phyloP scores from a whole-genome alignment of 2,888 invertebrate genomes.

The Hyppa rectilinea region DNA sequence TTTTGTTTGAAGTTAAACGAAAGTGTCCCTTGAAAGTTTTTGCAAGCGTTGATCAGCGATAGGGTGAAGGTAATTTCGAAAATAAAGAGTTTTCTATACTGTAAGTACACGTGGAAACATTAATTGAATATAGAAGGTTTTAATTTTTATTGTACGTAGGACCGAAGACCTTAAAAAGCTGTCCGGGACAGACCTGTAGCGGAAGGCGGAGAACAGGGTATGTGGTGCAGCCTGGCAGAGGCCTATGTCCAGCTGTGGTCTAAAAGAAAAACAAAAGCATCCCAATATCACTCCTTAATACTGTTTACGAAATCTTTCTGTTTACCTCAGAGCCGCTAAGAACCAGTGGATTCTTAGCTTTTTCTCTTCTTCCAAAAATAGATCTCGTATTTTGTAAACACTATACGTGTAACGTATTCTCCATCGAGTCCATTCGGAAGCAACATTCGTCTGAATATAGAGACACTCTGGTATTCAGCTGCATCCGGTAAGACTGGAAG shows the following conservation, averaged over 20 bases:
- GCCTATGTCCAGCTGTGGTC: too few species aligned
- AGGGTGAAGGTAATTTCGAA: neutral
- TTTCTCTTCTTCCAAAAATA: conserved; percentile 59
- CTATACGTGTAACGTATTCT: conserved; percentile 44
- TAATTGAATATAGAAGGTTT: conserved; percentile 7
- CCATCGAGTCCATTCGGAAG: neutral
- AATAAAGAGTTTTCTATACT: neutral
- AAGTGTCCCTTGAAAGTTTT: conserved; percentile 21
- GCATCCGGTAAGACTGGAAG: too few species aligned
- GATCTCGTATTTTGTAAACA: conserved; percentile 54
- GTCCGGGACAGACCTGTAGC: too few species aligned
- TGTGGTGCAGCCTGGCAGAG: too few species aligned
- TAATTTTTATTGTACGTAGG: neutral
- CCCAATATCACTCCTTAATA: conserved; percentile 5
- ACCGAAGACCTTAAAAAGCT: too few species aligned
- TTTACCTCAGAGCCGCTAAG: conserved; percentile 51
- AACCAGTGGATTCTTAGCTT: too few species aligned
- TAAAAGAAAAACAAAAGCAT: conserved; percentile 39
- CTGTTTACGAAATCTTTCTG: conserved; percentile 56
- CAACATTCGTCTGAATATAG: conserved; percentile 27
- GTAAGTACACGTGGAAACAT: neutral
- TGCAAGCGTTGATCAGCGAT: conserved; percentile 9
- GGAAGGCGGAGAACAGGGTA: too few species aligned
- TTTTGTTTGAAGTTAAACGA: conserved; percentile 27
- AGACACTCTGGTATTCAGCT: too few species aligned